Evolutionary conservation across 2,113 vertebrate genomes (phyloP).

Genomic region (Corythoichthys haematopterus): DNA sequence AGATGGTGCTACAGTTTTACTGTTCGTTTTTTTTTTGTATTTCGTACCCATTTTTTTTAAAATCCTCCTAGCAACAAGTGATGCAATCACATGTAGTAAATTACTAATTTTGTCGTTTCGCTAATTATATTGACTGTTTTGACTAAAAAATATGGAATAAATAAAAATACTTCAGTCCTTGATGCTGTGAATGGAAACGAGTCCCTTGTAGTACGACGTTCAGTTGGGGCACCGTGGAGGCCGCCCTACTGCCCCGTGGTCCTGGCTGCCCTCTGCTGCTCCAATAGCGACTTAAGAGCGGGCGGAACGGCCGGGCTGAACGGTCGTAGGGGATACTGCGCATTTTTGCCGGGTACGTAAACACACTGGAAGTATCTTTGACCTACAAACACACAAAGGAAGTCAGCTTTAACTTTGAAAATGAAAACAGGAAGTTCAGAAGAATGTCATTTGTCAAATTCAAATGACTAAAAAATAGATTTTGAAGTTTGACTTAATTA

Average conservation of each 20-base stretch:
- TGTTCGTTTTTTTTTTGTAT: not conserved
- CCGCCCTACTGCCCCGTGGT: conserved; percentile 54
- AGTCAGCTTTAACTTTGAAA: conserved; percentile 2
- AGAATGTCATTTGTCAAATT: not conserved
- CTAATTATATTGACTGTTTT: too few species aligned
- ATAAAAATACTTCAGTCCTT: conserved; percentile 32
- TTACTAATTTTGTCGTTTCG: too few species aligned
- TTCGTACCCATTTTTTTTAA: not conserved
- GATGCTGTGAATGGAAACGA: conserved; percentile 7
- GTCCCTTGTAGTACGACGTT: conserved; percentile 12
- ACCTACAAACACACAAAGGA: conserved; percentile 39
- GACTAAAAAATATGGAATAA: conserved; percentile 27
- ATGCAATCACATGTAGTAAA: too few species aligned
- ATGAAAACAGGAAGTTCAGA: not conserved
- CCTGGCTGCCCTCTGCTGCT: conserved; percentile 63
- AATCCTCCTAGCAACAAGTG: too few species aligned
- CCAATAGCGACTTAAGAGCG: conserved; percentile 62
- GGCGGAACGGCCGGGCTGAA: conserved; percentile 66
- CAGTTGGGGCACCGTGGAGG: not conserved
- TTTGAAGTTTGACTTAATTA: not conserved
- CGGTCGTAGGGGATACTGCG: conserved; percentile 65
- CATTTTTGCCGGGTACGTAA: conserved; percentile 65
- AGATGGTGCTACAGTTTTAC: not conserved
- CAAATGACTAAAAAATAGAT: not conserved
- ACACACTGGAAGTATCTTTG: conserved; percentile 77